Evolutionary conservation across 2,797 vertebrate genomes (phyloP).

Genomic region (Gorsachius magnificus): DNA sequence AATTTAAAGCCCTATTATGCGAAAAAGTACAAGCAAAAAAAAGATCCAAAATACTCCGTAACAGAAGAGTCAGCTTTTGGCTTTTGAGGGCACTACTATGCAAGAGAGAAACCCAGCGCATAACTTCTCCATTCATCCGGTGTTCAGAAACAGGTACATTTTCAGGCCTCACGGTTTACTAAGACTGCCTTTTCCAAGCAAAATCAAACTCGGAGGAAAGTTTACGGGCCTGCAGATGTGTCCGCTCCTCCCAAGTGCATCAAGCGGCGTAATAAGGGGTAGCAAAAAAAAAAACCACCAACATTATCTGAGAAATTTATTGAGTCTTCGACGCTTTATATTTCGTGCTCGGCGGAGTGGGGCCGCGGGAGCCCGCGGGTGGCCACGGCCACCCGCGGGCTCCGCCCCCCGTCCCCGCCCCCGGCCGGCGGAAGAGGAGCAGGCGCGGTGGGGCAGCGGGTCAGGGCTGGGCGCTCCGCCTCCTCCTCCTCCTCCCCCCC

Average conservation of each 20-base stretch:
- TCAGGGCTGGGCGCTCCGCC: background rate
- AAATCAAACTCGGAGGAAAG: background rate
- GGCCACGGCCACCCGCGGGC: no score
- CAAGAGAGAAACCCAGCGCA: background rate
- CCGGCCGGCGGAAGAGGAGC: background rate
- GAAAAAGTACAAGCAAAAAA: background rate
- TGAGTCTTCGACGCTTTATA: background rate
- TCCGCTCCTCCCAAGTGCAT: background rate
- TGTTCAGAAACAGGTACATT: rapidly evolving
- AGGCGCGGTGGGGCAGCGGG: background rate
- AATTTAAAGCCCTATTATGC: background rate
- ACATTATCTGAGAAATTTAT: rapidly evolving
- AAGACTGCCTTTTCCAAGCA: background rate
- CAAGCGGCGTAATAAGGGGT: rapidly evolving
- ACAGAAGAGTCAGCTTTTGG: background rate
- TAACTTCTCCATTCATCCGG: background rate
- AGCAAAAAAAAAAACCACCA: background rate
- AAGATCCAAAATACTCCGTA: rapidly evolving
- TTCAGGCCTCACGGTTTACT: background rate
- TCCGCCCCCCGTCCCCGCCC: no score
- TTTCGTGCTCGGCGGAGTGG: rapidly evolving
- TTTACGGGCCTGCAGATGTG: background rate
- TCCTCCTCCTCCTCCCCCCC: background rate
- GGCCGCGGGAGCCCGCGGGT: background rate
- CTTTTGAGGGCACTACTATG: rapidly evolving